Percentiles rank a stretch among this genome's conserved stretches.
Evolutionary conservation across 2,113 vertebrate genomes (phyloP).

Genomic region (Malaclemys terrapin): DNA sequence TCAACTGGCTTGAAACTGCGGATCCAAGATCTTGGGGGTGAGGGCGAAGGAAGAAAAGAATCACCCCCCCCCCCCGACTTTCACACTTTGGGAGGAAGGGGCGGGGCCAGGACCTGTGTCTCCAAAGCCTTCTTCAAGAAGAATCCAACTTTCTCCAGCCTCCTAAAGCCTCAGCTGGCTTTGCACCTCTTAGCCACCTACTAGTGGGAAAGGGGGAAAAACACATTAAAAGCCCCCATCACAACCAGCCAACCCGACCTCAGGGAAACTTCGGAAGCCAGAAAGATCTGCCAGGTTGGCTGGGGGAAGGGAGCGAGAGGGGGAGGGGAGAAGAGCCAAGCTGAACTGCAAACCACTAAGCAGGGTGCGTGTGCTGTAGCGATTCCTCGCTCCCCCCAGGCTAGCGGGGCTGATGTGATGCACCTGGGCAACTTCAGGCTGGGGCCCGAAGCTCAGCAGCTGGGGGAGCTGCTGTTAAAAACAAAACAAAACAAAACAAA

Average conservation of each 20-base stretch:
- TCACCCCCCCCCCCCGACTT: background rate
- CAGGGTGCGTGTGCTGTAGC: background rate
- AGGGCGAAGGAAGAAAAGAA: background rate
- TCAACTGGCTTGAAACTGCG: background rate
- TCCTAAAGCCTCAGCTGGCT: background rate
- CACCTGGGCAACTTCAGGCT: background rate
- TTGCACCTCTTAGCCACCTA: background rate
- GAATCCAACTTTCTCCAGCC: background rate
- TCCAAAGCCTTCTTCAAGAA: background rate
- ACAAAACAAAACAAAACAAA: background rate
- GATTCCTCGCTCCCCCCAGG: constrained; percentile 1
- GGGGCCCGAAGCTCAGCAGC: background rate
- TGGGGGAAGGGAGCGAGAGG: background rate
- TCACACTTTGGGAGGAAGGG: background rate
- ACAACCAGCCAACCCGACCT: background rate
- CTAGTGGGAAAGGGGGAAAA: background rate
- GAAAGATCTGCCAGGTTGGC: background rate
- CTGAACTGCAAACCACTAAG: background rate
- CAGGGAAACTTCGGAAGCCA: constrained; percentile 47
- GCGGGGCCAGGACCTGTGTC: background rate
- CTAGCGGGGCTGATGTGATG: constrained; percentile 34
- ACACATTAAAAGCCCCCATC: background rate
- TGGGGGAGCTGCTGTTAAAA: background rate
- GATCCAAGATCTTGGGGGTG: background rate
- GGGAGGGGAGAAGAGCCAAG: background rate